Conservation (phyloP, 2,888 invertebrate genomes). For the Notocelia uddmanniana region DNA sequence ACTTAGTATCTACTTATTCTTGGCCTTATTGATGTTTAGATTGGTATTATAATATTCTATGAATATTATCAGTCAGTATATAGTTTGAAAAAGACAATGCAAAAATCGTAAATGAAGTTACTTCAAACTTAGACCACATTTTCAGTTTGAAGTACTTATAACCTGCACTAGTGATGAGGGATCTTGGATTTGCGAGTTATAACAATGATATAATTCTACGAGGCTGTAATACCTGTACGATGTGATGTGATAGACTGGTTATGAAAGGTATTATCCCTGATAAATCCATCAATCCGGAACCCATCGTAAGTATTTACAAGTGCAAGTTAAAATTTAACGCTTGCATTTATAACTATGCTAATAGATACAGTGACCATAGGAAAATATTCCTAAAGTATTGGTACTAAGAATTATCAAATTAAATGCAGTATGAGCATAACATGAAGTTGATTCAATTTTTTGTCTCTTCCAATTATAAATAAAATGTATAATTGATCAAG, state of each 20-base stretch:
- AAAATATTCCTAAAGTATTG: conserved; percentile 6
- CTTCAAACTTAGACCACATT: not conserved
- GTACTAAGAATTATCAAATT: conserved; percentile 21
- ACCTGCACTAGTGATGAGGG: too few species aligned
- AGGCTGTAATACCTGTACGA: too few species aligned
- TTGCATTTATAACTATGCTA: not conserved
- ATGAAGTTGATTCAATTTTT: not conserved
- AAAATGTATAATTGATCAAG: not conserved
- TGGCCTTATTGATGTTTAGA: conserved; percentile 1
- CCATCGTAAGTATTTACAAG: too few species aligned
- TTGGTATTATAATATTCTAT: not conserved
- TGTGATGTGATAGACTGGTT: too few species aligned
- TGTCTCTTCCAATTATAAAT: not conserved
- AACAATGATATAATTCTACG: too few species aligned
- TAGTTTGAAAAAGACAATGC: not conserved
- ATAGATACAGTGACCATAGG: conserved; percentile 12
- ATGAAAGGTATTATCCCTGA: too few species aligned
- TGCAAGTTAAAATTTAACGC: not conserved
- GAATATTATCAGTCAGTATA: not conserved
- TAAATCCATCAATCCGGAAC: too few species aligned
- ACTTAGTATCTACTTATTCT: not conserved
- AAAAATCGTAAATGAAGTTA: not conserved
- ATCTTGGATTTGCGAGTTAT: too few species aligned
- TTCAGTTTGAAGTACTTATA: not conserved
- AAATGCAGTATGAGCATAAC: conserved; percentile 13